A percentile compares a stretch with the other conserved stretches of the same genome.
Evolutionary conservation across 2,113 vertebrate species (phyloP).

Genomic region (Laticauda laticaudata): DNA sequence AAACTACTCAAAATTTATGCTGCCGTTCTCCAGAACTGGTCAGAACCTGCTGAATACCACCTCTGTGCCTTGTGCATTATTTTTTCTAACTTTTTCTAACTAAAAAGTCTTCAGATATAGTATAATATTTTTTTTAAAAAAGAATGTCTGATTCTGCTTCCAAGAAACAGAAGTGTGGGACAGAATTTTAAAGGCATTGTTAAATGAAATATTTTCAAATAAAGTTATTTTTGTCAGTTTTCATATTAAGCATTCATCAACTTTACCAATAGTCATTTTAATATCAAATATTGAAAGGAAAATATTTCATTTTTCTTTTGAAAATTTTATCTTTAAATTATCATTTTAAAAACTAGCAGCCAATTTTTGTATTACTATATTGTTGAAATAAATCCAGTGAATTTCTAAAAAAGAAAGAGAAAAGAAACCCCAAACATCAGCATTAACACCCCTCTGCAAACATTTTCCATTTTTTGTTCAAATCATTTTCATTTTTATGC

Average conservation of each 20-base stretch:
- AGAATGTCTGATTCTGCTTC: not conserved
- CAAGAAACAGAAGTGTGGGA: not conserved
- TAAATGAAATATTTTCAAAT: constrained; percentile 59
- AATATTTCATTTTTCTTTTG: constrained; percentile 45
- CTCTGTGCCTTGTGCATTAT: not conserved
- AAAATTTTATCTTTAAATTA: constrained; percentile 48
- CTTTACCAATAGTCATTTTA: constrained; percentile 51
- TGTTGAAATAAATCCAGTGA: constrained; percentile 58
- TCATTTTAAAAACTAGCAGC: constrained; percentile 26
- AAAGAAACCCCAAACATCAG: constrained; percentile 32
- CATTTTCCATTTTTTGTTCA: constrained; percentile 45
- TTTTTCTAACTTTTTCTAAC: not conserved
- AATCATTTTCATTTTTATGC: constrained; percentile 58
- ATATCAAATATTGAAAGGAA: constrained; percentile 40
- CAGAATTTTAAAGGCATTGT: not conserved
- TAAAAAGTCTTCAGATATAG: not conserved
- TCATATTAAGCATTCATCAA: constrained; percentile 36
- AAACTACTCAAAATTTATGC: too few relatives aligned
- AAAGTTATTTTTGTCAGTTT: constrained; percentile 45
- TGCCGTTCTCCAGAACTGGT: too few relatives aligned
- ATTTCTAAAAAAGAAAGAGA: constrained; percentile 24
- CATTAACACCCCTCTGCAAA: constrained; percentile 56
- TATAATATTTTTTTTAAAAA: not conserved
- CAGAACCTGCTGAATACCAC: too few relatives aligned
- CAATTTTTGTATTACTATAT: constrained; percentile 40